Base-by-base conservation (phyloP, 2,888 invertebrate species). In the Brenthis daphne region DNA sequence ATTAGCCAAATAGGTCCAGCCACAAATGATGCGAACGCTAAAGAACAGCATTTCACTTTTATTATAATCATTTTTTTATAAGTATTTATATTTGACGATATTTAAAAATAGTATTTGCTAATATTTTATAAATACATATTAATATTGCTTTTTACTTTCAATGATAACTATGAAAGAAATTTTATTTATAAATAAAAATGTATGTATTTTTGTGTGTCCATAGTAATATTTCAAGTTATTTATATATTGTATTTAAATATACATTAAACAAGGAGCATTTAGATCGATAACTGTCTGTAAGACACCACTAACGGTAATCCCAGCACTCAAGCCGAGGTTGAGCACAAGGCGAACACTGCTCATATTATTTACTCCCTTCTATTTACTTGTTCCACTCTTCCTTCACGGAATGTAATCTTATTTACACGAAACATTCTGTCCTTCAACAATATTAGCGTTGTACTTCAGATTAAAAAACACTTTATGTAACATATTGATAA, bases 311-410 rank as follows among this genome's bases (percentile, higher is more conserved):
- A 20, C 58, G 51, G 43, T 66, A 64, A 64, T 70, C 58, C 56
- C 71, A 77, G 75, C 78, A 80, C 82, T 85, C 77, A 78, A 71
- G 55, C 70, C 82, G 79, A 84, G 82, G 80, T 76, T 80, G 74
- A 57, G 20, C 74, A 63, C 74, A 75, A 76, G 73, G 75, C 71
- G 68, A 53, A 47, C 65, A 69, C 33, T 33, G 60, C 65, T 64
- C 66, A 66, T 70, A 68, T 69, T 69, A 57, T 65, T 67, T 54
- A 63, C 57, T 47, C 54, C 37, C 12, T 29, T 48, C 48, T 60
- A 60, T 63, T 61, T 63, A 61, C 61, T 61, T 51, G 20, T 16
- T 54, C 48, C 55, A 57, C 51, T 61, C 16, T 56, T 56, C 53
- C 50, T 61, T 63, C 54, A 43, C 24, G 50, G 50, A 58, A 64